Conservation (phyloP, 2,888 invertebrate species). For the Pristionchus fissidentatus region DNA sequence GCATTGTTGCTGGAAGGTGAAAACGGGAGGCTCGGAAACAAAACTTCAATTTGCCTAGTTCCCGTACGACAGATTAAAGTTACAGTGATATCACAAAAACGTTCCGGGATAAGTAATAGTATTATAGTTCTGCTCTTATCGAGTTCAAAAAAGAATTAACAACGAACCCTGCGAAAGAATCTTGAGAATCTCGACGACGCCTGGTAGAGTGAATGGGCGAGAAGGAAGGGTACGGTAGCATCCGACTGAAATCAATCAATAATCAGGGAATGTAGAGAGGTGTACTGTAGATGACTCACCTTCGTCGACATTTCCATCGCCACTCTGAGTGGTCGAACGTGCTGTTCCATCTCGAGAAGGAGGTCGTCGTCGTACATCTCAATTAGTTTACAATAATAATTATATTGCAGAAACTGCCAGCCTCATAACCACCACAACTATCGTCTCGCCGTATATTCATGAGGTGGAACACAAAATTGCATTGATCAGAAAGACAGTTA, state of each 20-base stretch:
- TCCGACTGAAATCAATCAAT: conserved; percentile 11
- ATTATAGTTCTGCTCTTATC: no score
- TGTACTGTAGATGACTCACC: neutral
- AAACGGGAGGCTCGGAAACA: no score
- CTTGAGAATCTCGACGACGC: conserved; percentile 55
- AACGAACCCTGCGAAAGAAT: conserved; percentile 47
- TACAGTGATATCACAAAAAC: neutral
- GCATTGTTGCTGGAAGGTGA: no score
- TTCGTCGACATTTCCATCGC: neutral
- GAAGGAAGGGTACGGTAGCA: conserved; percentile 54
- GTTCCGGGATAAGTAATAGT: neutral
- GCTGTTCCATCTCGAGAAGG: neutral
- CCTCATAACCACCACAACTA: no score
- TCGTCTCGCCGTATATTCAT: no score
- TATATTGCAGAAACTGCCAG: no score
- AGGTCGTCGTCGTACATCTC: conserved; percentile 47
- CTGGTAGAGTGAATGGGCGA: conserved; percentile 58
- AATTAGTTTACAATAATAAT: no score
- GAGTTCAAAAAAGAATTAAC: no score
- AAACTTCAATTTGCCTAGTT: no score
- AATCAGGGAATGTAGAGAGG: neutral
- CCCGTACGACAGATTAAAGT: no score
- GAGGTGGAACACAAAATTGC: no score
- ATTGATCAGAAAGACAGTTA: no score
- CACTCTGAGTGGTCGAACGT: conserved; percentile 40